A percentile compares a stretch with the other conserved stretches of the same genome.
Evolutionary conservation across 2,113 vertebrate genomes (phyloP).

Genomic region (Nothoprocta perdicaria): DNA sequence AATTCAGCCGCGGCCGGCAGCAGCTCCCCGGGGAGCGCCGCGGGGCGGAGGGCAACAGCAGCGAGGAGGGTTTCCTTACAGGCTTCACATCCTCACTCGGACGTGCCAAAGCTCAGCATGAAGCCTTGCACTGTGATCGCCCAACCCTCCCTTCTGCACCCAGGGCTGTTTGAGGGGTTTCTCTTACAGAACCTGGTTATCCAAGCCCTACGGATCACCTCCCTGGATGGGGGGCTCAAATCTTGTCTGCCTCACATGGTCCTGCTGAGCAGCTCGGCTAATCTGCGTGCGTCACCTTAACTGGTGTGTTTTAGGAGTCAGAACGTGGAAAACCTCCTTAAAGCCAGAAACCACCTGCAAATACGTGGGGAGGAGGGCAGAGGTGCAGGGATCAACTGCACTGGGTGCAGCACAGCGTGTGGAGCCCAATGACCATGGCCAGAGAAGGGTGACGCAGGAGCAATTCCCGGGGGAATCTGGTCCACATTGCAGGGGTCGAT

Average conservation of each 20-base stretch:
- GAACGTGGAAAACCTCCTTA: neutral
- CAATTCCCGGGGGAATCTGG: neutral
- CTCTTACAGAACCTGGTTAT: neutral
- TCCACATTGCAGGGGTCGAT: neutral
- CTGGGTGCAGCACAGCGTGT: too few relatives aligned
- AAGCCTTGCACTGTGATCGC: slow-evolving; percentile 15
- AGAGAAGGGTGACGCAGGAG: neutral
- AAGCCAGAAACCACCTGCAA: neutral
- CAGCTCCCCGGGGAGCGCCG: neutral
- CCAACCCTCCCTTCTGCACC: neutral
- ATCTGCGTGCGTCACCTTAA: neutral
- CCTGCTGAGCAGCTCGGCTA: neutral
- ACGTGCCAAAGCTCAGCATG: neutral
- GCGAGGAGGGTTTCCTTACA: neutral
- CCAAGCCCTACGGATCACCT: neutral
- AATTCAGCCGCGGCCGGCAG: neutral
- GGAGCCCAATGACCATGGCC: neutral
- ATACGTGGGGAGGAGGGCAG: neutral
- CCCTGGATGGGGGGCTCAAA: neutral
- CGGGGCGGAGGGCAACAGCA: neutral
- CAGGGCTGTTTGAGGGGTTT: neutral
- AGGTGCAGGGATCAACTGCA: neutral
- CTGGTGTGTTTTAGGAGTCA: neutral
- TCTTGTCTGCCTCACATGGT: neutral
- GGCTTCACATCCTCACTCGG: neutral